Percentiles rank a stretch among this genome's conserved stretches.
phyloP scores from a whole-genome alignment of 2,888 invertebrate species.

The Eupelmus urozonus region DNA sequence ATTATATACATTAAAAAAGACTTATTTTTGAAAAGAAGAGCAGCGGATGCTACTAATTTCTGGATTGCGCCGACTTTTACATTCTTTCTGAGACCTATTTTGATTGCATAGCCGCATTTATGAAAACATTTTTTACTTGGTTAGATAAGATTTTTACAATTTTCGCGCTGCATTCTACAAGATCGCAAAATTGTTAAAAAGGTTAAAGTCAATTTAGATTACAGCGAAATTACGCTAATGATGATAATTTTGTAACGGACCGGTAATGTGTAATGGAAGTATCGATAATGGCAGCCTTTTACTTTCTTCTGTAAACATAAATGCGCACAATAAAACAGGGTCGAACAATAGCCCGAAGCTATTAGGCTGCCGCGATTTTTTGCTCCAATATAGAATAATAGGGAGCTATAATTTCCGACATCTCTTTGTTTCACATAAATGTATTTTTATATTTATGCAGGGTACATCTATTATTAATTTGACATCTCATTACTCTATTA shows the following conservation, averaged over 20 bases:
- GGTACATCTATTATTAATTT: not conserved
- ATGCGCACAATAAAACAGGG: slow-evolving; percentile 15
- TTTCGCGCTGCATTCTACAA: too few relatives aligned
- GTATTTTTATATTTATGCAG: not conserved
- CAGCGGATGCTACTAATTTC: too few relatives aligned
- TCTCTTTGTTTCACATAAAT: not conserved
- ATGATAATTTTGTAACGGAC: slow-evolving; percentile 14
- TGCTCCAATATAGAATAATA: slow-evolving; percentile 12
- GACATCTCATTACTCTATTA: not conserved
- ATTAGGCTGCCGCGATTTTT: slow-evolving; percentile 21
- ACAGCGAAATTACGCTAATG: not conserved
- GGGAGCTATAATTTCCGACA: slow-evolving; percentile 19
- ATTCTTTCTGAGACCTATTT: too few relatives aligned
- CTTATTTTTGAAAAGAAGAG: too few relatives aligned
- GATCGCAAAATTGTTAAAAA: not conserved
- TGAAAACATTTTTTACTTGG: too few relatives aligned
- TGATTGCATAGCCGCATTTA: too few relatives aligned
- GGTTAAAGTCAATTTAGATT: not conserved
- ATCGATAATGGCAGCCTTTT: slow-evolving; percentile 31
- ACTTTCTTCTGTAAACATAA: slow-evolving; percentile 28
- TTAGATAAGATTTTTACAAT: too few relatives aligned
- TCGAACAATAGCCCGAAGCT: slow-evolving; percentile 27
- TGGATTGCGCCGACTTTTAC: too few relatives aligned
- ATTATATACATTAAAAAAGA: too few relatives aligned
- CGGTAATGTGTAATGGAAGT: not conserved